phyloP scores from a whole-genome alignment of 2,888 invertebrate genomes.

The Trachelus iudaicus region DNA sequence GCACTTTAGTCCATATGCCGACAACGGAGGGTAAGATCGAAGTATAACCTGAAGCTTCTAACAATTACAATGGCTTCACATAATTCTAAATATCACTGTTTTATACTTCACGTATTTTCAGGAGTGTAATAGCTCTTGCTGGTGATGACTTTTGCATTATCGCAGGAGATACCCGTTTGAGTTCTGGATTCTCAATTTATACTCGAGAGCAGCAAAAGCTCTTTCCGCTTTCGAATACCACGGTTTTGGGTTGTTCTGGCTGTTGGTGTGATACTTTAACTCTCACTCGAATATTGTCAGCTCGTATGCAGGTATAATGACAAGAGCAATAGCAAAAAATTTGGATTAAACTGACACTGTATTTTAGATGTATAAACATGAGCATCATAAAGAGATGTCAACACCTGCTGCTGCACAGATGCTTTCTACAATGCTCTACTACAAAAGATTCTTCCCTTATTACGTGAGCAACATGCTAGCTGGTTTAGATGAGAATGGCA shows the following conservation, averaged over 20 bases:
- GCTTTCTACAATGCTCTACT: constrained; percentile 95
- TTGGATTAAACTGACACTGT: neutral
- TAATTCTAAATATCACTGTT: constrained; percentile 5
- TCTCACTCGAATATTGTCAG: constrained; percentile 83
- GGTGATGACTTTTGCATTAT: constrained; percentile 96
- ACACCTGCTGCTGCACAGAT: constrained; percentile 95
- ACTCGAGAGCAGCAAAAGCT: constrained; percentile 90
- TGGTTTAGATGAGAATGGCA: constrained; percentile 92
- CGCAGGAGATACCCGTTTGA: constrained; percentile 94
- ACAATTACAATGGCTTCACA: constrained; percentile 9
- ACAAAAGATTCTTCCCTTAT: constrained; percentile 98
- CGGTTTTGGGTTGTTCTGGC: constrained; percentile 93
- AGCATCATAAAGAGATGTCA: constrained; percentile 92
- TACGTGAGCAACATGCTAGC: constrained; percentile 95
- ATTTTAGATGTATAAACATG: constrained; percentile 88
- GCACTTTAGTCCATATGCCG: constrained; percentile 76
- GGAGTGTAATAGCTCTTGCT: constrained; percentile 94
- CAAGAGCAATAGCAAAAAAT: neutral
- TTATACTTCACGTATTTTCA: constrained; percentile 58
- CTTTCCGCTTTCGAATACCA: constrained; percentile 82
- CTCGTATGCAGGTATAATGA: constrained; percentile 80
- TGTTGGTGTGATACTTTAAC: constrained; percentile 98
- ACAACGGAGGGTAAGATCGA: constrained; percentile 79
- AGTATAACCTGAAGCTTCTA: constrained; percentile 33
- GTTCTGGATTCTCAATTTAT: constrained; percentile 90